A percentile compares a stretch with the other conserved stretches of the same genome.
Conservation (phyloP, 2,113 vertebrate genomes). For the Sebastes schlegelii region DNA sequence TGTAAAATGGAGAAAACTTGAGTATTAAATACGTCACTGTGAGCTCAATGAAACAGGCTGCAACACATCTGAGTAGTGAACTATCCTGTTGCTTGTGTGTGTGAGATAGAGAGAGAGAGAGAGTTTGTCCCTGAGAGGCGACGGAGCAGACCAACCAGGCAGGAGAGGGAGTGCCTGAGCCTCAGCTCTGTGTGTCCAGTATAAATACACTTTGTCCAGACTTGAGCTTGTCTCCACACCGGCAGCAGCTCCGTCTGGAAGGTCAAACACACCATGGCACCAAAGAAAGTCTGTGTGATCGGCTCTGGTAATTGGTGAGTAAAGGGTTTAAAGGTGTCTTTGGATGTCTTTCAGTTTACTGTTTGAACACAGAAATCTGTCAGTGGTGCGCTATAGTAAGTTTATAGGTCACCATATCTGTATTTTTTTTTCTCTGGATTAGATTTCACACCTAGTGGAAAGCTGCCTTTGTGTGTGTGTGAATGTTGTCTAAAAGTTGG, state of each 20-base stretch:
- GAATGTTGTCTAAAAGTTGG: slow-evolving; percentile 1
- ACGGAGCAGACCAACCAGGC: slow-evolving; percentile 49
- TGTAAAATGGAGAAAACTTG: no score
- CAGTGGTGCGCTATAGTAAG: background rate
- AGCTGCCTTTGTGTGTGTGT: background rate
- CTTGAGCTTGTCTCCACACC: slow-evolving; percentile 12
- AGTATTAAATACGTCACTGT: no score
- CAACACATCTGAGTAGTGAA: background rate
- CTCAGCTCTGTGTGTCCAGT: slow-evolving; percentile 40
- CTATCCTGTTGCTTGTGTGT: background rate
- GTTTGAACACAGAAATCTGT: background rate
- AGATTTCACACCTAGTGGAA: background rate
- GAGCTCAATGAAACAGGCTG: no score
- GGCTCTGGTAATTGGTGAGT: slow-evolving; percentile 98
- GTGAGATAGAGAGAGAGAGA: background rate
- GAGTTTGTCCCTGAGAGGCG: slow-evolving; percentile 4
- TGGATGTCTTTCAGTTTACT: fast-evolving
- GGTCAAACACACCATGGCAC: slow-evolving; percentile 71
- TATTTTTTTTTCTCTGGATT: background rate
- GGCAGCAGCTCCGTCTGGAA: slow-evolving; percentile 44
- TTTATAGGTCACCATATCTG: background rate
- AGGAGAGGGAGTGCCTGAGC: slow-evolving; percentile 57
- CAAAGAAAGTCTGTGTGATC: slow-evolving; percentile 91
- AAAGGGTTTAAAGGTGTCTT: background rate
- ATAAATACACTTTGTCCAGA: slow-evolving; percentile 74